phyloP scores from a whole-genome alignment of 2,888 invertebrate species.

The Hecatera dysodea region DNA sequence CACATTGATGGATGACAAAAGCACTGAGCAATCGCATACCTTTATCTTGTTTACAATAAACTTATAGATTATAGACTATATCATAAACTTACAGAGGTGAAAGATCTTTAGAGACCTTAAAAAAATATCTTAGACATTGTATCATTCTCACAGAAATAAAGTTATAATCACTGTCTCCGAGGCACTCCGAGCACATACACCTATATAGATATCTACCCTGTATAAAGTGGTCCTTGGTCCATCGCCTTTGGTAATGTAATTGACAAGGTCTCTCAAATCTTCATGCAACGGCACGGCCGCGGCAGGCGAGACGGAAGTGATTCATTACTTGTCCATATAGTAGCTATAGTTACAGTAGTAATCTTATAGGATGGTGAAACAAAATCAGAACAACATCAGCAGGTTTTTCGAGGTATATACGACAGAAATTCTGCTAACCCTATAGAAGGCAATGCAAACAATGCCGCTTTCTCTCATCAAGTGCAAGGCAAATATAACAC shows the following conservation, averaged over 20 bases:
- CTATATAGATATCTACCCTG: not conserved
- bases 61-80: constrained; percentile 2
- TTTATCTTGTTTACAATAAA: constrained; percentile 11
- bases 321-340: not conserved
- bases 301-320: not conserved
- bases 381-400: not conserved
- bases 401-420: not conserved
- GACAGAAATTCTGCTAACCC: constrained; percentile 4
- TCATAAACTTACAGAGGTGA: not conserved
- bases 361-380: no score
- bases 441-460: not conserved
- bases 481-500: constrained; percentile 28
- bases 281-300: constrained; percentile 23
- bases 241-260: not conserved
- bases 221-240: not conserved
- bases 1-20: not conserved
- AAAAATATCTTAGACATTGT: not conserved
- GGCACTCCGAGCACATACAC: not conserved
- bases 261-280: constrained; percentile 5
- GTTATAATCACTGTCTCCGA: not conserved
- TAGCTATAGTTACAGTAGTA: not conserved
- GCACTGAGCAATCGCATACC: no score
- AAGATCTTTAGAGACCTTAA: not conserved
- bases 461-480: constrained; percentile 29
- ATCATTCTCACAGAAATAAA: not conserved